A percentile compares a stretch with the other conserved stretches of the same genome.
Conservation (phyloP, 2,888 invertebrate species). For the Strigamia crassipes region DNA sequence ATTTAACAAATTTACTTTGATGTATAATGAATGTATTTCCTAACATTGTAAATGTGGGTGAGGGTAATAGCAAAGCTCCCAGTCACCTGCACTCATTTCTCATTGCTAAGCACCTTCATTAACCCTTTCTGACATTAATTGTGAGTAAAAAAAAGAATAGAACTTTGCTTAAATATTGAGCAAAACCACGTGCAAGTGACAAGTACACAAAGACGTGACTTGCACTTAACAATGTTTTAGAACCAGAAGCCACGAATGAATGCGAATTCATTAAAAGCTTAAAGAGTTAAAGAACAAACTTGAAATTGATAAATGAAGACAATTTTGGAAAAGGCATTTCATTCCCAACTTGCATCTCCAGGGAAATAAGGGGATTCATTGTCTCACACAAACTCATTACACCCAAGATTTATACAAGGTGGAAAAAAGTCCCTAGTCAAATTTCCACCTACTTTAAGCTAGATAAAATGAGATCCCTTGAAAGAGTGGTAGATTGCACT, state of each 20-base stretch:
- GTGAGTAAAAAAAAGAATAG: not conserved
- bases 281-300: not conserved
- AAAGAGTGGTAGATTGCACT: not conserved
- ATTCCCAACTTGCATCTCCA: not conserved
- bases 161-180: slow-evolving; percentile 1
- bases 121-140: not conserved
- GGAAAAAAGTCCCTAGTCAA: slow-evolving; percentile 21
- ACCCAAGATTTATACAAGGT: not conserved
- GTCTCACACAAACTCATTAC: slow-evolving; percentile 4
- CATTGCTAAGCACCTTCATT: not conserved
- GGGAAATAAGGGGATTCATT: slow-evolving; percentile 28
- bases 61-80: not conserved
- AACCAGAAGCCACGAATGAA: not conserved
- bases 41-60: not conserved
- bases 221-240: not conserved
- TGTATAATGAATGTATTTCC: not conserved
- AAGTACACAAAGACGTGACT: slow-evolving; percentile 3
- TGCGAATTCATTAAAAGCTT: not conserved
- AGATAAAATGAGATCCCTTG: not conserved
- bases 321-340: slow-evolving; percentile 14
- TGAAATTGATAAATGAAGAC: slow-evolving; percentile 42
- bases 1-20: not conserved
- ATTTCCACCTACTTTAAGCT: not conserved
- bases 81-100: not conserved
- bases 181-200: slow-evolving; percentile 5